Evolutionary conservation across 2,113 vertebrate genomes (phyloP), one percentile per base, ranked within the genome.

Genomic region (Paradoxurus hermaphroditus): DNA sequence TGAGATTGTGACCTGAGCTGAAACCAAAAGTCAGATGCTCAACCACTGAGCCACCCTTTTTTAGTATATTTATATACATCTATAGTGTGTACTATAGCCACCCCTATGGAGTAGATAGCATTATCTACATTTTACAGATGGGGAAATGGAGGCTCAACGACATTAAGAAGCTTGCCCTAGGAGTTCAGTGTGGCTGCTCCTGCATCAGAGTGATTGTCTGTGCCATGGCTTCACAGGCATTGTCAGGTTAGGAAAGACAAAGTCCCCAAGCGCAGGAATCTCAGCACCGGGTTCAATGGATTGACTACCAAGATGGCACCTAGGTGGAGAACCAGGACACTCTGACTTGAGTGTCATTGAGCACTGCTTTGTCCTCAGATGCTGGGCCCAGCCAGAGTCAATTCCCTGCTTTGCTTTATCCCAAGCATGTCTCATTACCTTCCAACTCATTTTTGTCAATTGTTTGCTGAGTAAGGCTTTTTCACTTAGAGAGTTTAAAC

Each of bases 391-490:
- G 23, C 3, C 15, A 44, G 3, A 72, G 10, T 59, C 75, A 75
- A 25, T 83, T 92, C 34, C 29, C 62, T 56, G 23, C 14, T 46
- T 36, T 8, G 16, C 10, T 41, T 65, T 77, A 4, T 2, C 79
- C 41, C 13, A 85, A 31, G 11, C 31, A 82, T 39, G 77, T 75
- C 23, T 91, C 12, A 63, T 31, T 63, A 16, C 27, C 63, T 88
- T 68, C 13, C 65, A 88, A 36, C 8, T 18, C 31, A 65, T 70
- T 86, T 82, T 59, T 36, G 34, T 62, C 49, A 25, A 23, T 9
- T 14, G n/a, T 85, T 91, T 88, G n/a, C 82, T 90, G 82, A 96
- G 49, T 49, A 72, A 78, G 81, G 10, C 23, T 56, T 97, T 81
- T 86, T 46, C 59, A 59, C 15, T 18, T 34, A 97, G 36, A 63